A percentile compares a stretch with the other conserved stretches of the same genome.
Conservation (phyloP, 2,113 vertebrate species). For the Trachemys scripta region DNA sequence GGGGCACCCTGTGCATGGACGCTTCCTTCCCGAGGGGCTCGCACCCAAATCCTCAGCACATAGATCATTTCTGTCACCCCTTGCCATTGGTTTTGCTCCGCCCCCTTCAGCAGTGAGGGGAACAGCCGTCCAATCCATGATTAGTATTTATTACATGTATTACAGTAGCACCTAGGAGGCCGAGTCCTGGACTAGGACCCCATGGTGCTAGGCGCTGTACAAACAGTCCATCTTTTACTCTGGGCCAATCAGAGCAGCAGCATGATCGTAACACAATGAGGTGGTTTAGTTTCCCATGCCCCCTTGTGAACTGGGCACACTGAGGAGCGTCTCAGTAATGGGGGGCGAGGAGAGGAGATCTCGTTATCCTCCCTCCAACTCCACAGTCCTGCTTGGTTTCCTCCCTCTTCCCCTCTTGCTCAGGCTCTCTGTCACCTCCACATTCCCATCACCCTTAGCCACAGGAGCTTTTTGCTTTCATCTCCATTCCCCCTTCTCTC, state of each 20-base stretch:
- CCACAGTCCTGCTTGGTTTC: not conserved
- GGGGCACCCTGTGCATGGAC: not conserved
- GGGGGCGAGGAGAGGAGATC: not conserved
- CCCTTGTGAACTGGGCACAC: too few species aligned
- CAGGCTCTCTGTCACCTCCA: not conserved
- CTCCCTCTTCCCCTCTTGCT: not conserved
- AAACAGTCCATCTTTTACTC: not conserved
- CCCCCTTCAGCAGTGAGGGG: rapidly evolving
- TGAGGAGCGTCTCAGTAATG: not conserved
- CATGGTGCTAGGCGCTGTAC: not conserved
- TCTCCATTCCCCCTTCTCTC: not conserved
- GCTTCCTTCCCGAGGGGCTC: not conserved
- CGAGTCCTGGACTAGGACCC: not conserved
- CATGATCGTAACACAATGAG: not conserved
- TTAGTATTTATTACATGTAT: not conserved
- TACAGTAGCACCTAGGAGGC: not conserved
- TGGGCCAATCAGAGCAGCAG: not conserved
- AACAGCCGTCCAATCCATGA: not conserved
- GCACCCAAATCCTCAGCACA: not conserved
- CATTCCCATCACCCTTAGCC: not conserved
- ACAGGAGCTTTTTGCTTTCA: not conserved
- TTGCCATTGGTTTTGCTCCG: not conserved
- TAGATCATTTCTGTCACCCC: not conserved
- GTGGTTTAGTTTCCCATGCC: not conserved
- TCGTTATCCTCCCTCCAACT: not conserved